phyloP scores from a whole-genome alignment of 2,113 vertebrate genomes.

The Lutjanus erythropterus region DNA sequence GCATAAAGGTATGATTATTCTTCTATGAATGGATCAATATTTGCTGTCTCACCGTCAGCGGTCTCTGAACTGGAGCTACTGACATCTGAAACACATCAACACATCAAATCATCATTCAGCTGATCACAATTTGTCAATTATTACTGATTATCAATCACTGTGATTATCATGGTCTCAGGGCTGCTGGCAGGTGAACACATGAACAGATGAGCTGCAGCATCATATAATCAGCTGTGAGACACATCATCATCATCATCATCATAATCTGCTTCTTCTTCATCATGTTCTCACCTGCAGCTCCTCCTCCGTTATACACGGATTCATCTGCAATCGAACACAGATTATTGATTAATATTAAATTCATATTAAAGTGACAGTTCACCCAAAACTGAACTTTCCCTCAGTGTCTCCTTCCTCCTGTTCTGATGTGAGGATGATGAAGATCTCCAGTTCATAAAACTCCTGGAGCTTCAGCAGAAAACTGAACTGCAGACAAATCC shows the following conservation, averaged over 20 bases:
- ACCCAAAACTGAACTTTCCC: too few species aligned
- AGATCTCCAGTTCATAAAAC: too few species aligned
- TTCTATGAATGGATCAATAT: too few species aligned
- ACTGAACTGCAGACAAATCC: too few species aligned
- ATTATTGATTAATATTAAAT: neutral
- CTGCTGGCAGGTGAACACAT: neutral
- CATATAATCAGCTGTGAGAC: neutral
- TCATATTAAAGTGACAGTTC: too few species aligned
- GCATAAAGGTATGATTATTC: too few species aligned
- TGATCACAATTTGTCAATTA: too few species aligned
- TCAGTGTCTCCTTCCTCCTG: too few species aligned
- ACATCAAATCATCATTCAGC: neutral
- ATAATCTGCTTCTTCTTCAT: neutral
- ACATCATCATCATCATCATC: neutral
- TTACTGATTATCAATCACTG: neutral
- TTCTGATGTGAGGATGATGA: too few species aligned
- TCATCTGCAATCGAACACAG: conserved; percentile 57
- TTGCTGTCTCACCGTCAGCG: conserved; percentile 70
- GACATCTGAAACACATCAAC: conserved; percentile 63
- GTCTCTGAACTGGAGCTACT: conserved; percentile 80
- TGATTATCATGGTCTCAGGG: neutral
- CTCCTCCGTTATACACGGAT: conserved; percentile 57
- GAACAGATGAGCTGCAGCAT: neutral
- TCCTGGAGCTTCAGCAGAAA: too few species aligned
- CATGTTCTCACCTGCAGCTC: conserved; percentile 64